Percentiles rank a stretch among this genome's conserved stretches.
phyloP scores from a whole-genome alignment of 2,888 invertebrate species.

The Himalopsyche anomala region DNA sequence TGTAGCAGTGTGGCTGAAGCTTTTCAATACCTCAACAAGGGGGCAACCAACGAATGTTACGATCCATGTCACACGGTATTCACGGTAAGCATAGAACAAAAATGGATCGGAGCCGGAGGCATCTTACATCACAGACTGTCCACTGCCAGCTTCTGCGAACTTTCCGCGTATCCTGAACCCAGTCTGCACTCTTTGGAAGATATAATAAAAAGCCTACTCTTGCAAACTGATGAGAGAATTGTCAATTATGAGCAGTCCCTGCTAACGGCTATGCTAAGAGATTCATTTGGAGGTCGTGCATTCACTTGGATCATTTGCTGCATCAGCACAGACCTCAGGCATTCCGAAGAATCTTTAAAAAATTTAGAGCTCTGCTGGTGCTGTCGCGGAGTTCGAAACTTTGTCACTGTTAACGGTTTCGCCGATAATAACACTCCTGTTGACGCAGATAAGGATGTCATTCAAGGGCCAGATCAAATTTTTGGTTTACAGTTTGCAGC shows the following conservation, averaged over 20 bases:
- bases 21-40: conserved; percentile 83
- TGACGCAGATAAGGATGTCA: conserved; percentile 70
- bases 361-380: conserved; percentile 82
- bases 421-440: conserved; percentile 81
- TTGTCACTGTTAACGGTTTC: conserved; percentile 84
- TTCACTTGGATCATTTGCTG: conserved; percentile 85
- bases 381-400: conserved; percentile 82
- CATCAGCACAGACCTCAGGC: conserved; percentile 82
- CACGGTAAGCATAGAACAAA: conserved; percentile 85
- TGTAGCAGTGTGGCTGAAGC: conserved; percentile 84
- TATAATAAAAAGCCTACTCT: conserved; percentile 78
- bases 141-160: conserved; percentile 85
- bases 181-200: conserved; percentile 82
- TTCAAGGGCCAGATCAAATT: conserved; percentile 63
- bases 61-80: conserved; percentile 83
- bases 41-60: conserved; percentile 77
- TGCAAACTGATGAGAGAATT: conserved; percentile 76
- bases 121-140: conserved; percentile 83
- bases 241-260: conserved; percentile 81
- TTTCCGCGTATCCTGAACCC: conserved; percentile 79
- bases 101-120: conserved; percentile 82
- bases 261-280: conserved; percentile 82
- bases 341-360: conserved; percentile 83
- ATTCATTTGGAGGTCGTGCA: conserved; percentile 86
- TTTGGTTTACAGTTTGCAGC: conserved; percentile 90